Conservation (phyloP, 2,888 invertebrate species). For the Schizotus pectinicornis region DNA sequence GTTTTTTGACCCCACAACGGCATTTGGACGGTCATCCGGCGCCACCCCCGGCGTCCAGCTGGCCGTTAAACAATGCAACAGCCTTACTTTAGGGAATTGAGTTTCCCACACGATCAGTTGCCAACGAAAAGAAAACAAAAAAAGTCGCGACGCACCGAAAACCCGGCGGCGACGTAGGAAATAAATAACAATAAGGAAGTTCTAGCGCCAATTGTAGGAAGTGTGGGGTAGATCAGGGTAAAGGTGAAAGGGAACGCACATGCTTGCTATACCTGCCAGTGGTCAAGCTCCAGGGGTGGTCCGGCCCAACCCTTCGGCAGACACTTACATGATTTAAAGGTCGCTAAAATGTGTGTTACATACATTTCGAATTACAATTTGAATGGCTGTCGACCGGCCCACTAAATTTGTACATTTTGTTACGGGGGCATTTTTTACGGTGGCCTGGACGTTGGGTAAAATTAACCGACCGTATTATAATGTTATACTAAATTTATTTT, state of each 20-base stretch:
- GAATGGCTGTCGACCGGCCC: slow-evolving; percentile 48
- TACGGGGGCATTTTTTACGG: slow-evolving; percentile 27
- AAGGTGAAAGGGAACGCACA: slow-evolving; percentile 39
- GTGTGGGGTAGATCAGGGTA: slow-evolving; percentile 46
- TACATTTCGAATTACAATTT: slow-evolving; percentile 50
- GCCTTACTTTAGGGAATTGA: too few relatives aligned
- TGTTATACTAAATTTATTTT: slow-evolving; percentile 52
- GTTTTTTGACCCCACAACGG: too few relatives aligned
- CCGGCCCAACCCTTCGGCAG: slow-evolving; percentile 40
- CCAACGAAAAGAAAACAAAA: slow-evolving; percentile 24
- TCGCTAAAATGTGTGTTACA: slow-evolving; percentile 54
- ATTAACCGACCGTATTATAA: slow-evolving; percentile 53
- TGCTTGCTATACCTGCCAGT: slow-evolving; percentile 41
- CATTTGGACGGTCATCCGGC: too few relatives aligned
- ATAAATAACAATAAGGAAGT: slow-evolving; percentile 45
- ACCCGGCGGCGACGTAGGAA: slow-evolving; percentile 33
- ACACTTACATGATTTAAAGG: slow-evolving; percentile 51
- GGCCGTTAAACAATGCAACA: too few relatives aligned
- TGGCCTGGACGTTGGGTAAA: slow-evolving; percentile 42
- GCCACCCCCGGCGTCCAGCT: too few relatives aligned
- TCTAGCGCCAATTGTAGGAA: slow-evolving; percentile 37
- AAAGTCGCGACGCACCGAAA: slow-evolving; percentile 5
- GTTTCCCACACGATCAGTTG: slow-evolving; percentile 6
- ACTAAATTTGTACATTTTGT: slow-evolving; percentile 51
- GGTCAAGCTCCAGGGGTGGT: slow-evolving; percentile 45